A percentile compares a stretch with the other conserved stretches of the same genome.
Evolutionary conservation across 1,140 invertebrate genomes (phyloP).

Genomic region (Eubasilissa regina): DNA sequence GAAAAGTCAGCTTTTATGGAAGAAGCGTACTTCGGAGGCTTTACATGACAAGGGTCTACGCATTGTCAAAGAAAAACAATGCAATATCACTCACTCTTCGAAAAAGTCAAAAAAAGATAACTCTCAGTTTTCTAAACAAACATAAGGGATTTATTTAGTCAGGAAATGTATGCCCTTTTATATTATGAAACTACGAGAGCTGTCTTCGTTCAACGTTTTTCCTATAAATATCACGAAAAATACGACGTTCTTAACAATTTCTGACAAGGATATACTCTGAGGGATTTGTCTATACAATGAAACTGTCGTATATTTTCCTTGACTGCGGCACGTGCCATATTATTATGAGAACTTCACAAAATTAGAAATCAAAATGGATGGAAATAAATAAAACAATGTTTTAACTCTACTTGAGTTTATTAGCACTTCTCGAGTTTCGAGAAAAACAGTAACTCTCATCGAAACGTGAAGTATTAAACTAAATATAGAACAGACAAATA

Average conservation of each 20-base stretch:
- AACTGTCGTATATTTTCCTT: neutral
- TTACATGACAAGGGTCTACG: neutral
- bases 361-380: no score
- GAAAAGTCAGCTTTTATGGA: no score
- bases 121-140: slow-evolving; percentile 5
- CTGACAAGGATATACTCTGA: neutral
- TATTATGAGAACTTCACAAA: neutral
- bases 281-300: neutral
- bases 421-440: no score
- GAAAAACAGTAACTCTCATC: no score
- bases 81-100: neutral
- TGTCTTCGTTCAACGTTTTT: neutral
- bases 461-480: no score
- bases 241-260: neutral
- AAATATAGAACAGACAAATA: no score
- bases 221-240: slow-evolving; percentile 17
- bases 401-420: no score
- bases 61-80: neutral
- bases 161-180: neutral
- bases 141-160: neutral
- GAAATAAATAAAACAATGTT: no score
- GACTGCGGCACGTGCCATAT: neutral
- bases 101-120: neutral
- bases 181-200: neutral
- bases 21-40: neutral